These are phyloP conservation scores for Colius striatus DNA, from an alignment of 2,113 vertebrate genomes.

Conservation along the genomic window DNA sequence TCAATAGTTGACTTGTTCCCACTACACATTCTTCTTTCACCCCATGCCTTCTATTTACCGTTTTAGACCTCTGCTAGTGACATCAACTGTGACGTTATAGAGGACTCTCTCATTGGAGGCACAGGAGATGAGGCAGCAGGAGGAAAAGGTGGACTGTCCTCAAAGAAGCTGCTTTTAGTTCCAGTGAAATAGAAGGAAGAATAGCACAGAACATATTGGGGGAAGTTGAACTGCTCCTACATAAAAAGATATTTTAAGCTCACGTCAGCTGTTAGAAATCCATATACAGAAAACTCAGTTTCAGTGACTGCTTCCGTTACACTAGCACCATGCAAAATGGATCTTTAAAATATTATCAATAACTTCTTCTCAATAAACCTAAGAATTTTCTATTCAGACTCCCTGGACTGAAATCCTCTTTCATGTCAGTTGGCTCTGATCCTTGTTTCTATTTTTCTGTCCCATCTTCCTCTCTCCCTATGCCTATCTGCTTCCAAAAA, in stretches of 20 bases:
- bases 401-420: background rate
- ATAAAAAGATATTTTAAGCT: slow-evolving; percentile 64
- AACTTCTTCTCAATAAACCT: background rate
- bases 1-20: slow-evolving; percentile 12
- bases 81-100: slow-evolving; percentile 1
- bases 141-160: slow-evolving; percentile 55
- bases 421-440: background rate
- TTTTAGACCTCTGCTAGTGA: background rate
- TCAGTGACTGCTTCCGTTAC: slow-evolving; percentile 1
- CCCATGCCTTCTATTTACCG: background rate
- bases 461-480: background rate
- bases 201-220: slow-evolving; percentile 53
- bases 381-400: background rate
- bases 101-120: background rate
- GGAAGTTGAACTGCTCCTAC: slow-evolving; percentile 63
- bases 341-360: slow-evolving; percentile 19
- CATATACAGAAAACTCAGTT: slow-evolving; percentile 18
- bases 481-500: background rate
- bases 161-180: slow-evolving; percentile 20
- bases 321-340: background rate
- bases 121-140: background rate
- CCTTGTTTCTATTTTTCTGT: background rate
- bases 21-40: slow-evolving; percentile 18
- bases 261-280: slow-evolving; percentile 51
- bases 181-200: slow-evolving; percentile 3